Base-by-base conservation (phyloP, 2,113 vertebrate species). In the Tenrec ecaudatus region DNA sequence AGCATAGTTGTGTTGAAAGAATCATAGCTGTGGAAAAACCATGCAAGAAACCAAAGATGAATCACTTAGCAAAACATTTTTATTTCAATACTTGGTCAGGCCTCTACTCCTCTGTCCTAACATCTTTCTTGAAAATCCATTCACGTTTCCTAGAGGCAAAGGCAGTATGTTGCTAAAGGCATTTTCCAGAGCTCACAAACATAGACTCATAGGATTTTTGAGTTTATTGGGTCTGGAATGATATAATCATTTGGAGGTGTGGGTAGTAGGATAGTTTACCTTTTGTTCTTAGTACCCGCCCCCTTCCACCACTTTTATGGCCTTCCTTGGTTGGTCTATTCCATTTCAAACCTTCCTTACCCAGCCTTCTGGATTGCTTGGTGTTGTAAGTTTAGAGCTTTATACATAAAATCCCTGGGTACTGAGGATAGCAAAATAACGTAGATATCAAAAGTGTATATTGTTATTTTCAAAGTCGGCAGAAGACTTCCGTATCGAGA, bases 1-100 rank as follows among this genome's bases (percentile, higher is more conserved):
- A 99, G 98, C 96, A 98, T 94, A 57, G 96, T 97, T 5, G 57
- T 73, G 76, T 88, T 97, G 96, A 98, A 98, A 71, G 97, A 95
- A 85, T 98, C 97, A 64, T 92, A 98, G 96, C 97, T 97, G 94
- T 89, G 64, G 94, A 96, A 95, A 83, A 79, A 89, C 62, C 86
- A 84, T 25, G 87, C 25, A 17, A 43, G 53, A 8, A 83, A 38
- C 27, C 82, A 19, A 64, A 80, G 36, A 57, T 43, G 22, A 62
- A 62, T 62, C 60, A 62, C 12, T 62, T 62, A 62, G 22, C 16
- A 62, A n/a, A 33, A 36, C n/a, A 53, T 47, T 38, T 73, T 20
- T 31, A 29, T 11, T 69, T 81, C 12, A 22, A 68, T 27, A 10
- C 29, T 15, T 31, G 38, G 17, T 4, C 10, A 83, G 16, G 7